Conservation (phyloP, 2,797 vertebrate species). For the Karalla daura region DNA sequence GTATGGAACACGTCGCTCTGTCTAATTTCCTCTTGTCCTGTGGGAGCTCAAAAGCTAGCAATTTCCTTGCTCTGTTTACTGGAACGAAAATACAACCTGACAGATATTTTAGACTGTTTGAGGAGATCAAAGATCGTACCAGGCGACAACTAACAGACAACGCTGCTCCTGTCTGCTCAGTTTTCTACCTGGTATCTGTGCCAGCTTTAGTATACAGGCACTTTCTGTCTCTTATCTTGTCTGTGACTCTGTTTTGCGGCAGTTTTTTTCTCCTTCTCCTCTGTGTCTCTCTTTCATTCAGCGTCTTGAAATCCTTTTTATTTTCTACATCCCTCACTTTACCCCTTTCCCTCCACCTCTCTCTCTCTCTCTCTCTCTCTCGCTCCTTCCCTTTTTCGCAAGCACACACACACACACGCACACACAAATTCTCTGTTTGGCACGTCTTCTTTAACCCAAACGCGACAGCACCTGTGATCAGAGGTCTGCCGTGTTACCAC, state of each 20-base stretch:
- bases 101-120: constrained; percentile 65
- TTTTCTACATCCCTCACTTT: neutral
- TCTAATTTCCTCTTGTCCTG: constrained; percentile 48
- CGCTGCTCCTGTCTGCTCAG: constrained; percentile 49
- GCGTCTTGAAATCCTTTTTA: constrained; percentile 6
- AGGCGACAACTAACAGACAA: constrained; percentile 60
- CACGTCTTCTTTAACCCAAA: constrained; percentile 64
- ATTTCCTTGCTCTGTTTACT: constrained; percentile 59
- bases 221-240: constrained; percentile 32
- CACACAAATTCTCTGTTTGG: constrained; percentile 22
- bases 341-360: neutral
- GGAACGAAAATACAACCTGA: constrained; percentile 55
- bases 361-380: neutral
- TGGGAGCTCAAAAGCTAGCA: constrained; percentile 32
- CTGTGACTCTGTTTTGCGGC: neutral
- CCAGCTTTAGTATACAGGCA: constrained; percentile 32
- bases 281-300: neutral
- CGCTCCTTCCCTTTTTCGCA: neutral
- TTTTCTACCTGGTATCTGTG: constrained; percentile 38
- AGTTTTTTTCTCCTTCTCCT: neutral
- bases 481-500: constrained; percentile 53
- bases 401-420: neutral
- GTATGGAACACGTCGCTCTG: constrained; percentile 30
- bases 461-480: constrained; percentile 71
- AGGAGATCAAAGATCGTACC: constrained; percentile 62